phyloP scores from a whole-genome alignment of 1,140 invertebrate genomes.

The Leptopilina clavipes region DNA sequence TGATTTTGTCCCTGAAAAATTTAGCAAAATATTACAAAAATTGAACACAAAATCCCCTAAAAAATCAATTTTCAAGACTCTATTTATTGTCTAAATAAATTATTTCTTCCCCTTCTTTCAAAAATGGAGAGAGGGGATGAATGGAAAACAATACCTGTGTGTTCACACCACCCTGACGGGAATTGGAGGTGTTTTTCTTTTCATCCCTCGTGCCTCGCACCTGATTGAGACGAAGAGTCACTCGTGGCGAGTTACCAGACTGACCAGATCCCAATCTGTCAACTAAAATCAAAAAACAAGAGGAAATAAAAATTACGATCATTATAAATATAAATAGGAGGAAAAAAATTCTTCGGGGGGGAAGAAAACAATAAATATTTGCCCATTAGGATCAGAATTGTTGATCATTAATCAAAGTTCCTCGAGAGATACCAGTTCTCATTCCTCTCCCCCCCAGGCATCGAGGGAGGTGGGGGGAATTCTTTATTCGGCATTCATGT shows the following conservation, averaged over 20 bases:
- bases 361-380: no score
- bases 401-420: no score
- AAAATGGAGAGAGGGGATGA: no score
- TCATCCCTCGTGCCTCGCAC: constrained; percentile 76
- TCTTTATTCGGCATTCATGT: no score
- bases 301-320: constrained; percentile 29
- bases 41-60: no score
- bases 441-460: no score
- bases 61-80: no score
- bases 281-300: constrained; percentile 57
- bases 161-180: constrained; percentile 58
- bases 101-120: background rate
- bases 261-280: constrained; percentile 72
- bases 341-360: background rate
- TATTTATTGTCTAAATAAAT: no score
- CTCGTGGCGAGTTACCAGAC: constrained; percentile 74
- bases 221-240: constrained; percentile 78
- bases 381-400: no score
- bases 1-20: constrained; percentile 54
- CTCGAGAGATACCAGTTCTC: no score
- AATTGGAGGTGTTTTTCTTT: constrained; percentile 66
- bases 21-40: no score
- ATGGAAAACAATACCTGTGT: constrained; percentile 47
- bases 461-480: no score
- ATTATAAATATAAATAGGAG: background rate